Percentiles rank a stretch among this genome's conserved stretches.
Evolutionary conservation across 2,888 invertebrate species (phyloP).

Genomic region (Limnephilus rhombicus): DNA sequence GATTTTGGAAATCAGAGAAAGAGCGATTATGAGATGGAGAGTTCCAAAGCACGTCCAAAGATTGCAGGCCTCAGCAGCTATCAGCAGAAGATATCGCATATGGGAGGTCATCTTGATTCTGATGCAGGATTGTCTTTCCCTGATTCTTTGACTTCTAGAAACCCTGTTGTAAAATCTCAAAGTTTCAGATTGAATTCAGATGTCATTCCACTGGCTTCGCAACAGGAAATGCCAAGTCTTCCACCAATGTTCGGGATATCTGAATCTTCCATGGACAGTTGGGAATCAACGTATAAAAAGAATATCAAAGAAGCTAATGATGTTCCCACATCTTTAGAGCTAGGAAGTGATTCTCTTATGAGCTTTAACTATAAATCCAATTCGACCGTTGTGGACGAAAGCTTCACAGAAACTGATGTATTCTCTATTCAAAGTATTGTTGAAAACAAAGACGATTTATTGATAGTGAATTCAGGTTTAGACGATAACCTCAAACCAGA

Average conservation of each 20-base stretch:
- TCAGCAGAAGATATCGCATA: constrained; percentile 76
- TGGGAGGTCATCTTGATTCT: constrained; percentile 68
- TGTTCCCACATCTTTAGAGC: constrained; percentile 60
- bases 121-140: constrained; percentile 68
- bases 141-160: constrained; percentile 73
- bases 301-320: constrained; percentile 69
- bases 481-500: constrained; percentile 51
- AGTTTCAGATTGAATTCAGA: constrained; percentile 83
- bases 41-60: constrained; percentile 69
- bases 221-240: constrained; percentile 76
- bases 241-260: constrained; percentile 77
- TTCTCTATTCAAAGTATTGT: constrained; percentile 60
- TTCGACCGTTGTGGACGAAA: constrained; percentile 35
- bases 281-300: constrained; percentile 77
- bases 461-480: constrained; percentile 53
- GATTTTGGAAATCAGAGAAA: constrained; percentile 59
- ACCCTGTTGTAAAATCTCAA: constrained; percentile 84
- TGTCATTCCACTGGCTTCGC: constrained; percentile 73
- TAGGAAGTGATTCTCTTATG: constrained; percentile 63
- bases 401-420: constrained; percentile 58
- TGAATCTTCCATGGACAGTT: constrained; percentile 76
- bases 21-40: constrained; percentile 61
- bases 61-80: constrained; percentile 77
- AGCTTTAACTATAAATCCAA: constrained; percentile 59
- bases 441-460: constrained; percentile 56